phyloP scores from a whole-genome alignment of 2,888 invertebrate genomes.

The Drosophila peninsularis region DNA sequence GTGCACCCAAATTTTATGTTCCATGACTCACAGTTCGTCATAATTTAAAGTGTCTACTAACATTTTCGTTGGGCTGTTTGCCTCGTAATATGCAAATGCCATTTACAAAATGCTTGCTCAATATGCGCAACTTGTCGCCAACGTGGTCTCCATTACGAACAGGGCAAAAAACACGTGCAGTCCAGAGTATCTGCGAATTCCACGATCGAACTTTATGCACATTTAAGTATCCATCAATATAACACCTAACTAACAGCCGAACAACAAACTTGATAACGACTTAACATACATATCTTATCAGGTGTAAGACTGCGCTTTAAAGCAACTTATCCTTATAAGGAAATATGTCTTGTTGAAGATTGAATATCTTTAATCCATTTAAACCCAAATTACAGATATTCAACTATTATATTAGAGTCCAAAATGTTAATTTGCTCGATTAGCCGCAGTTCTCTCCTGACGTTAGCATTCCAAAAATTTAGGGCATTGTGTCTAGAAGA shows the following conservation, averaged over 20 bases:
- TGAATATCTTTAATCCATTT: too few species aligned
- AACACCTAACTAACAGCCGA: conserved; percentile 20
- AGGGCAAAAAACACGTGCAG: conserved; percentile 33
- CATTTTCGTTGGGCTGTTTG: conserved; percentile 41
- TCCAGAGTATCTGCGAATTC: neutral
- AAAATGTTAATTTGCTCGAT: too few species aligned
- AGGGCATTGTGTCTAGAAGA: too few species aligned
- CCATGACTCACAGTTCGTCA: conserved; percentile 37
- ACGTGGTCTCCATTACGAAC: conserved; percentile 42
- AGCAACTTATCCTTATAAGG: too few species aligned
- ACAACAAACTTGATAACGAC: conserved; percentile 10
- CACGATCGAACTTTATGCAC: conserved; percentile 32
- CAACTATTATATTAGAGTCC: too few species aligned
- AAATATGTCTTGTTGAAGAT: too few species aligned
- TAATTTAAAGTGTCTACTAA: conserved; percentile 30
- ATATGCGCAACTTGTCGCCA: conserved; percentile 41
- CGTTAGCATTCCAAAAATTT: too few species aligned
- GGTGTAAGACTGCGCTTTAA: neutral
- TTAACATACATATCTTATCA: neutral
- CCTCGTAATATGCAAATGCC: conserved; percentile 52
- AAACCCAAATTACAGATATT: too few species aligned
- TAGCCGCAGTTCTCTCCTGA: too few species aligned
- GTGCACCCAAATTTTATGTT: conserved; percentile 24
- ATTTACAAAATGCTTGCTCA: conserved; percentile 20
- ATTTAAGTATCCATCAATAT: conserved; percentile 31